phyloP scores from a whole-genome alignment of 2,797 vertebrate species.

The Centroberyx gerrardi region DNA sequence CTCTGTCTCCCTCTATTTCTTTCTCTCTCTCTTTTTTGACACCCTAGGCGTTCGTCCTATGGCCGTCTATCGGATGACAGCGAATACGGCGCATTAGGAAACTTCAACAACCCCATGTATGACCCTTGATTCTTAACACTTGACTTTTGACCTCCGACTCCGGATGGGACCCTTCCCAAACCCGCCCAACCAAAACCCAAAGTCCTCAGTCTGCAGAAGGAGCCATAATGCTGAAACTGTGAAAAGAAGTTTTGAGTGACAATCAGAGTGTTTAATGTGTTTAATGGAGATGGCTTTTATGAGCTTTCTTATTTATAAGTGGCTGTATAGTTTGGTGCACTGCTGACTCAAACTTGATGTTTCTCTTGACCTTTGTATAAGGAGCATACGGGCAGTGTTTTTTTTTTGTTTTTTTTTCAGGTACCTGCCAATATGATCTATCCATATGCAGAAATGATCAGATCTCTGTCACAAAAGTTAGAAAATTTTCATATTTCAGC shows the following conservation, averaged over 20 bases:
- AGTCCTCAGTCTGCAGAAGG: constrained; percentile 11
- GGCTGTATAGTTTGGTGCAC: neutral
- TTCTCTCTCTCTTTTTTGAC: neutral
- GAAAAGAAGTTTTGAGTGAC: neutral
- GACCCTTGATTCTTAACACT: constrained; percentile 79
- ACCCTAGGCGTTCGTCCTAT: constrained; percentile 87
- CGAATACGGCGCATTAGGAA: constrained; percentile 84
- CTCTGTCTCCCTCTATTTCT: neutral
- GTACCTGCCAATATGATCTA: too few relatives aligned
- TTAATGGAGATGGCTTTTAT: neutral
- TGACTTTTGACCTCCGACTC: neutral
- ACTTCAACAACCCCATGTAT: constrained; percentile 94
- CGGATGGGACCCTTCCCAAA: neutral
- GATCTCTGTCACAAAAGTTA: too few relatives aligned
- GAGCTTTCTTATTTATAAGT: neutral
- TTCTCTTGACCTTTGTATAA: neutral
- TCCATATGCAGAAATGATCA: too few relatives aligned
- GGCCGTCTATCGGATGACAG: constrained; percentile 89
- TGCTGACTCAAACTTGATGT: neutral
- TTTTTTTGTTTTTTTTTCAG: too few relatives aligned
- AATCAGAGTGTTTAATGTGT: neutral
- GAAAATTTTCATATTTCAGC: too few relatives aligned
- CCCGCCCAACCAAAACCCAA: neutral
- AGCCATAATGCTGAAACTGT: neutral
- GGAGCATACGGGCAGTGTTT: too few relatives aligned